phyloP scores from a whole-genome alignment of 2,113 vertebrate genomes.

The Nipponia nippon region DNA sequence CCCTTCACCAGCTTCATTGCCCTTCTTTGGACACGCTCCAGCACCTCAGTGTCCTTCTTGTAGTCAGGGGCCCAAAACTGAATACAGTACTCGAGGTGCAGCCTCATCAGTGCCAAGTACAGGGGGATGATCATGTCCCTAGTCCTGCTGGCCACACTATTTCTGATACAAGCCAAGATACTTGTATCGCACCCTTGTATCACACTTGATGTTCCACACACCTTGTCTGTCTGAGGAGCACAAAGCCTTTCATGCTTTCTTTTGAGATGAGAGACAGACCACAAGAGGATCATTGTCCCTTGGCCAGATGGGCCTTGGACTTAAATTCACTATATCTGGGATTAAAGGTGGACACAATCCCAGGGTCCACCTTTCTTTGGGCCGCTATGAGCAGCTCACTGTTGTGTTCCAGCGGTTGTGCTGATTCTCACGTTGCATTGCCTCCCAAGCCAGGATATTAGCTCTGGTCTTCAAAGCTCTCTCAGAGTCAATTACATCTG shows the following conservation, averaged over 20 bases:
- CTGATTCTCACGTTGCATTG: neutral
- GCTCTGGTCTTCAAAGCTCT: neutral
- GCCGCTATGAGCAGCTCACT: neutral
- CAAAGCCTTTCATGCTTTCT: neutral
- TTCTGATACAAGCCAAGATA: neutral
- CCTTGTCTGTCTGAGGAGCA: neutral
- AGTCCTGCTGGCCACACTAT: neutral
- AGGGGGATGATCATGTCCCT: neutral
- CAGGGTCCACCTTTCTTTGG: neutral
- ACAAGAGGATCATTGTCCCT: neutral
- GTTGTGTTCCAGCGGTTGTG: neutral
- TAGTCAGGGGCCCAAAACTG: neutral
- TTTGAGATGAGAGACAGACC: neutral
- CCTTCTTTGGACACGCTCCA: neutral
- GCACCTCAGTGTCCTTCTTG: neutral
- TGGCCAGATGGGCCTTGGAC: neutral
- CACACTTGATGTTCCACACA: neutral
- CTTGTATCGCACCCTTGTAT: neutral
- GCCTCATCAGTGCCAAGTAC: neutral
- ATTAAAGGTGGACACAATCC: neutral
- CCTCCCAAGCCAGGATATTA: neutral
- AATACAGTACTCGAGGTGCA: neutral
- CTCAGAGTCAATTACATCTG: neutral
- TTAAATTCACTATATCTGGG: neutral
- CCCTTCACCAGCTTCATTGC: fast-evolving